Percentiles rank a stretch among this genome's conserved stretches.
phyloP scores from a whole-genome alignment of 1,140 invertebrate genomes.

The Lordiphosa clarofinis region DNA sequence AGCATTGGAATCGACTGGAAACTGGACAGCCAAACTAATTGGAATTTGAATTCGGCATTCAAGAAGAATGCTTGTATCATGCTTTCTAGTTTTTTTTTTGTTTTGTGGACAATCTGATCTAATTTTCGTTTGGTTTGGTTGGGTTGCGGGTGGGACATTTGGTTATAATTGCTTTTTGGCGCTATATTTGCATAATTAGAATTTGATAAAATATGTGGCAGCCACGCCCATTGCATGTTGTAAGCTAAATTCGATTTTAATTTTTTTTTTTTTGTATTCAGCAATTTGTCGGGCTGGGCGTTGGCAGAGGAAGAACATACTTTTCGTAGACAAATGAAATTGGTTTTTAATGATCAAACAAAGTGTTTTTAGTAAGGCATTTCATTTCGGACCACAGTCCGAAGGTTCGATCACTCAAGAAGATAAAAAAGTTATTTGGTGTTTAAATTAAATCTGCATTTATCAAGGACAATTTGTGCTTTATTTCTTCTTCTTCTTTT shows the following conservation, averaged over 20 bases:
- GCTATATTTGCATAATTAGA: slow-evolving; percentile 61
- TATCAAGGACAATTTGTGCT: no score
- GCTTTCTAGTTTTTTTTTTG: background rate
- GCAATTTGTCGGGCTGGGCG: no score
- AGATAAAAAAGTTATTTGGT: no score
- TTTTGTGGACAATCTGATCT: background rate
- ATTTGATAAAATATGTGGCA: slow-evolving; percentile 51
- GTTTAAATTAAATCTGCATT: no score
- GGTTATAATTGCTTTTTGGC: slow-evolving; percentile 66
- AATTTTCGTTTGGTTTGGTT: background rate
- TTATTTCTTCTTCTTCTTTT: no score
- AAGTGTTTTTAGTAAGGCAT: slow-evolving; percentile 22
- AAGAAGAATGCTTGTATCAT: slow-evolving; percentile 14
- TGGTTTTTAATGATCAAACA: slow-evolving; percentile 59
- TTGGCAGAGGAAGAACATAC: slow-evolving; percentile 37
- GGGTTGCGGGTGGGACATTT: slow-evolving; percentile 16
- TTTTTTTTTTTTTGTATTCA: no score
- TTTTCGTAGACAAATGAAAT: slow-evolving; percentile 47
- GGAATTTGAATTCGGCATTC: slow-evolving; percentile 42
- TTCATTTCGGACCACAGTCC: no score
- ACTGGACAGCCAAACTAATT: slow-evolving; percentile 52
- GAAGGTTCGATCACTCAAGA: no score
- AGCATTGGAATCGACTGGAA: slow-evolving; percentile 17
- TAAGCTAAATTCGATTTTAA: slow-evolving; percentile 68
- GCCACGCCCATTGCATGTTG: slow-evolving; percentile 43